These are phyloP conservation scores for Tenrec ecaudatus DNA, from an alignment of 2,113 vertebrate genomes.

Conservation along the genomic window DNA sequence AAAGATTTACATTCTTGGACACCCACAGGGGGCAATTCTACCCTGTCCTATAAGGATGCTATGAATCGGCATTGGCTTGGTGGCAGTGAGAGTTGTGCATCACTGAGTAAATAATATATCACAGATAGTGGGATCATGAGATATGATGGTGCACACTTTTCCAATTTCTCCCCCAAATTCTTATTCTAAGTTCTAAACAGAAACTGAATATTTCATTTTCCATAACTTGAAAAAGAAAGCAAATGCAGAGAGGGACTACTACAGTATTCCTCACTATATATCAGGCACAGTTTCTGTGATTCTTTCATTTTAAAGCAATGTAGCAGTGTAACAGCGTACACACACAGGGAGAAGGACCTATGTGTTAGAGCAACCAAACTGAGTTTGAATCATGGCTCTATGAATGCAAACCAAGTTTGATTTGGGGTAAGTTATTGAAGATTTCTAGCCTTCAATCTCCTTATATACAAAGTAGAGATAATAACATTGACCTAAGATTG, in stretches of 20 bases:
- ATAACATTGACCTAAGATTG: not conserved
- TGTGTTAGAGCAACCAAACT: not conserved
- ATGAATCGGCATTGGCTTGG: too few relatives aligned
- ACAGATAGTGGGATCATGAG: not conserved
- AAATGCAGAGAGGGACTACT: not conserved
- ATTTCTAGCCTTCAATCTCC: not conserved
- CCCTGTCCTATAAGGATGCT: too few relatives aligned
- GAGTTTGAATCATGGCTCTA: not conserved
- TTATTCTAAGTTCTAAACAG: conserved; percentile 29
- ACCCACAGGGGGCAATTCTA: too few relatives aligned
- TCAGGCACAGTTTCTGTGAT: not conserved
- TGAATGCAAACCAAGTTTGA: not conserved
- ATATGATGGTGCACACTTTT: not conserved
- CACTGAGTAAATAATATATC: not conserved
- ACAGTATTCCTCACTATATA: not conserved
- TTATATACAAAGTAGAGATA: not conserved
- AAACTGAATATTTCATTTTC: conserved; percentile 42
- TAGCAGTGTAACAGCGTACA: not conserved
- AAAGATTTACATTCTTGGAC: too few relatives aligned
- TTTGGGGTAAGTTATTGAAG: not conserved
- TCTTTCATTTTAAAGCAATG: conserved; percentile 1
- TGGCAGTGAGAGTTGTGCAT: not conserved
- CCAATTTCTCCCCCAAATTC: not conserved
- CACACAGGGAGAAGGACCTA: not conserved
- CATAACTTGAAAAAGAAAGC: not conserved